Evolutionary conservation across 2,888 invertebrate species (phyloP).

Genomic region (Peribatodes rhomboidaria): DNA sequence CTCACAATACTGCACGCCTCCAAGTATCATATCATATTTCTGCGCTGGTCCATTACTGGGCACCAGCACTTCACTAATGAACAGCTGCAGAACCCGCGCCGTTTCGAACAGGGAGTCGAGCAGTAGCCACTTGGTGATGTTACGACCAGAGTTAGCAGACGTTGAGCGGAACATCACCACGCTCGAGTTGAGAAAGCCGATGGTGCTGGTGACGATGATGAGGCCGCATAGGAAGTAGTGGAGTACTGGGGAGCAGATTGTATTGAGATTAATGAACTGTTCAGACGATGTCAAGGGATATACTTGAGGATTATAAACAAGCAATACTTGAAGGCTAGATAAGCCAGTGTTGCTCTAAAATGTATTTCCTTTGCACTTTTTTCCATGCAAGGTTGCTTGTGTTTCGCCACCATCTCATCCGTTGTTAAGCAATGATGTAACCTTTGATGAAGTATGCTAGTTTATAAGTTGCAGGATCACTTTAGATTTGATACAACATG

Average conservation of each 20-base stretch:
- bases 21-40: slow-evolving; percentile 72
- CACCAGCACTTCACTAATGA: slow-evolving; percentile 72
- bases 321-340: no score
- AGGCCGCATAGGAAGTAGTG: slow-evolving; percentile 76
- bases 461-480: no score
- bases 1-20: slow-evolving; percentile 77
- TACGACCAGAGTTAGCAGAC: slow-evolving; percentile 62
- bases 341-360: no score
- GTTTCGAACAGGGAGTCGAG: slow-evolving; percentile 80
- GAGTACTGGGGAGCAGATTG: slow-evolving; percentile 61
- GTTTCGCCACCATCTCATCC: no score
- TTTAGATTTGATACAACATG: no score
- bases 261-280: not conserved
- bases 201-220: slow-evolving; percentile 68
- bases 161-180: slow-evolving; percentile 71
- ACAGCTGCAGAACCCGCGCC: slow-evolving; percentile 75
- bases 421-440: no score
- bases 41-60: slow-evolving; percentile 70
- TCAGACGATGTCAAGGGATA: no score
- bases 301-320: no score
- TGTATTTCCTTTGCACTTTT: no score
- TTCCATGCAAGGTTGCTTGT: no score
- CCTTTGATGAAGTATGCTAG: no score
- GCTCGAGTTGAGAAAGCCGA: slow-evolving; percentile 77
- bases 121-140: slow-evolving; percentile 76